Evolutionary conservation across 1,140 invertebrate genomes (phyloP).

Genomic region (Aphelinus certus): DNA sequence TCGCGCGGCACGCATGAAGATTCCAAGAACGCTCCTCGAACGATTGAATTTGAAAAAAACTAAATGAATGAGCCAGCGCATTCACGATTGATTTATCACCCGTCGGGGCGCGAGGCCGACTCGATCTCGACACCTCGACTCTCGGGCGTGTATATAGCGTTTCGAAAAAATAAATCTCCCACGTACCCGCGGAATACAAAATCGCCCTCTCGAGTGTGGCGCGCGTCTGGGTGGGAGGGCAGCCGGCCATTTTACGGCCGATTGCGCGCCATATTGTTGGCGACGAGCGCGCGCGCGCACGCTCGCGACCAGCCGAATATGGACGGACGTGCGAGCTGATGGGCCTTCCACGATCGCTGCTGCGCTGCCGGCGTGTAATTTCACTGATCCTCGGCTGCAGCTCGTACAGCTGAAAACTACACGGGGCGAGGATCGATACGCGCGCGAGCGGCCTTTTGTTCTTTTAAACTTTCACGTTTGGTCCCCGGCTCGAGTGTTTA

Average conservation of each 20-base stretch:
- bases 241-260: conserved; percentile 45
- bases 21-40: conserved; percentile 1
- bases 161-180: no score
- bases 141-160: no score
- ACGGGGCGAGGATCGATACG: conserved; percentile 23
- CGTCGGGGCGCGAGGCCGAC: neutral
- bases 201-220: no score
- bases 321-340: conserved; percentile 42
- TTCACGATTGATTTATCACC: conserved; percentile 17
- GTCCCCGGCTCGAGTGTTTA: conserved; percentile 26
- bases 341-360: neutral
- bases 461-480: no score
- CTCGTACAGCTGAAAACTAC: neutral
- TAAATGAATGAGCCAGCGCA: neutral
- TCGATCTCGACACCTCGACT: no score
- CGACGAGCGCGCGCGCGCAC: neutral
- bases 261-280: conserved; percentile 37
- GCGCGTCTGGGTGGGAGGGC: no score
- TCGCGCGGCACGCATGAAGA: neutral
- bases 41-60: conserved; percentile 1
- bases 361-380: no score
- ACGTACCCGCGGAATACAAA: no score
- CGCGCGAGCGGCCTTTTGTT: conserved; percentile 38
- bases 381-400: no score
- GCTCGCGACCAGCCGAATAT: conserved; percentile 44